Evolutionary conservation across 2,888 invertebrate genomes (phyloP), one percentile per base, ranked within the genome.

Genomic region (Mesorhabditis sp.): DNA sequence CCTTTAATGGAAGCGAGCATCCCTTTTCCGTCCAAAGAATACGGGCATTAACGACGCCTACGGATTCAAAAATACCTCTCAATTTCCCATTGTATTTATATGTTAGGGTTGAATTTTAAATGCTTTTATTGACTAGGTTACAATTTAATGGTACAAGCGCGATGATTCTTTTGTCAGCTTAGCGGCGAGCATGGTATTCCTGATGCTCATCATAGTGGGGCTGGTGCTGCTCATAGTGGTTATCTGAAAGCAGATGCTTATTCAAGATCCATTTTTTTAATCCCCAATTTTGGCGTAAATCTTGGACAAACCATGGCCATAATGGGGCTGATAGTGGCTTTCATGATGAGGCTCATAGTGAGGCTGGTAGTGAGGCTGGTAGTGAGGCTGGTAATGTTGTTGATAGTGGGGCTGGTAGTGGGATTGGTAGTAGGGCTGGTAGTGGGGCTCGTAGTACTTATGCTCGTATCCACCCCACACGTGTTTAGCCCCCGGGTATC

Each of bases 341-440:
- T 50, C 2, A 50, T 50, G n/a, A 50, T 50, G 58, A n/a, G n/a
- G n/a, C 7, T 50, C 58, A 50, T 50, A 50, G 58, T 50, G 58
- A 50, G 58, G n/a, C 58, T 50, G 7, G 58, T 50, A n/a, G n/a
- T 50, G 58, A 50, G 58, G n/a, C 58, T 50, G 7, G 58, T 50
- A n/a, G n/a, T 50, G 58, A 10, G 58, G 58, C 58, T 50, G 10
- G 58, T 50, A 50, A n/a, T 28, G 28, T 28, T 28, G 28, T 28
- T 28, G 28, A 28, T 28, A 28, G 28, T 28, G 28, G 28, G 28
- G 28, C 28, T 28, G 28, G 28, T 28, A 28, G 28, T 28, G 28
- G 28, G 28, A 28, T 2, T 28, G 28, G 28, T 28, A 28, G 28
- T 28, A 28, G 28, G 28, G 28, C 28, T 28, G 28, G 28, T 28